phyloP scores from a whole-genome alignment of 2,113 vertebrate species.

The Coptodon rendalli region DNA sequence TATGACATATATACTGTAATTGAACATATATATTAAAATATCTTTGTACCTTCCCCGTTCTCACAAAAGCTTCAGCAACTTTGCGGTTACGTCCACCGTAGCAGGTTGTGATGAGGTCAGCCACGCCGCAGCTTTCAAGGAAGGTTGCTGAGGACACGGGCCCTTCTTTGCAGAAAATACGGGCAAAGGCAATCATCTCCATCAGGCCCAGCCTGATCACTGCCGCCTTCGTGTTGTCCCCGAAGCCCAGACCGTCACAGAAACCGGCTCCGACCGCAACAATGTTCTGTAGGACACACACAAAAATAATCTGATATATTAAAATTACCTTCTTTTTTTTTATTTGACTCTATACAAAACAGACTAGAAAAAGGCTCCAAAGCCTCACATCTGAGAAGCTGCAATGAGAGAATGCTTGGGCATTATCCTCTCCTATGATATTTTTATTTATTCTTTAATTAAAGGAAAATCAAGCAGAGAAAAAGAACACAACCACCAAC shows the following conservation, averaged over 20 bases:
- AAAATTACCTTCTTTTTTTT: not conserved
- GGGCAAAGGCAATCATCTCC: constrained; percentile 94
- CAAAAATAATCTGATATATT: not conserved
- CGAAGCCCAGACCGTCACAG: constrained; percentile 90
- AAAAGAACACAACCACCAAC: not conserved
- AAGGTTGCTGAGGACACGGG: constrained; percentile 81
- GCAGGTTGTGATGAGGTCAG: constrained; percentile 95
- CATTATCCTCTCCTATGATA: not conserved
- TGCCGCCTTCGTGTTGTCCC: constrained; percentile 93
- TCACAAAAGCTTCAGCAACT: constrained; percentile 88
- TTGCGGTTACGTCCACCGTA: constrained; percentile 90
- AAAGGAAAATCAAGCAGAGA: not conserved
- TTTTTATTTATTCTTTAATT: not conserved
- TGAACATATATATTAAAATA: not conserved
- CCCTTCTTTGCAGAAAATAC: constrained; percentile 83
- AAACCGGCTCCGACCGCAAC: constrained; percentile 94
- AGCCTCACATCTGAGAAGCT: not conserved
- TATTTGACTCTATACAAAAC: not conserved
- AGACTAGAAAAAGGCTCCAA: not conserved
- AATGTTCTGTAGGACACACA: constrained; percentile 77
- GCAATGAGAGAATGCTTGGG: not conserved
- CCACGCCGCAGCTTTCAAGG: constrained; percentile 93
- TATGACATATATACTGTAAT: not conserved
- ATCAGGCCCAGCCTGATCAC: constrained; percentile 95
- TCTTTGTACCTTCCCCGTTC: constrained; percentile 82